phyloP scores from a whole-genome alignment of 2,113 vertebrate species.

The Calidris pygmaea region DNA sequence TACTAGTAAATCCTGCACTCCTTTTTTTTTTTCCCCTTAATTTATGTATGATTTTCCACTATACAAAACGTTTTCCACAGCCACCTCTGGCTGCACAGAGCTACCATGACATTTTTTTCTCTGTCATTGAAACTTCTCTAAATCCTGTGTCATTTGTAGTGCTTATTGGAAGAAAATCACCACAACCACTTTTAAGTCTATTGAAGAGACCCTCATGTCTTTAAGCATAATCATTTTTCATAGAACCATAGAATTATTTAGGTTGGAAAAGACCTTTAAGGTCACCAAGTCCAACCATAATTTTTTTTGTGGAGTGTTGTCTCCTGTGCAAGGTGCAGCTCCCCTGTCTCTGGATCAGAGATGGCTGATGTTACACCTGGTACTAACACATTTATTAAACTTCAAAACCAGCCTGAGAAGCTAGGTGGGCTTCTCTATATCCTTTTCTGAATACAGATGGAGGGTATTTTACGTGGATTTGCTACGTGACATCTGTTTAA shows the following conservation, averaged over 20 bases:
- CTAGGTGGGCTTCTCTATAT: not conserved
- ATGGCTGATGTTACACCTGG: not conserved
- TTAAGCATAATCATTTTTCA: not conserved
- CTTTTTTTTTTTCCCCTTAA: not conserved
- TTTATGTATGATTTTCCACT: not conserved
- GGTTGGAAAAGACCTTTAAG: not conserved
- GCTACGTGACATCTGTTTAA: not conserved
- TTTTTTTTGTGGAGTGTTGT: not conserved
- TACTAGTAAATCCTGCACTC: not conserved
- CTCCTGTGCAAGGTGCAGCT: not conserved
- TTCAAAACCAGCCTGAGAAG: not conserved
- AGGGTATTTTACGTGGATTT: not conserved
- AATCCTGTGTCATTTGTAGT: not conserved
- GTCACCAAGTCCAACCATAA: rapidly evolving
- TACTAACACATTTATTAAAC: not conserved
- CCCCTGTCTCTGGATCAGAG: not conserved
- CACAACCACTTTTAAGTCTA: not conserved
- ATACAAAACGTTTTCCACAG: not conserved
- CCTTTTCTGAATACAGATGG: not conserved
- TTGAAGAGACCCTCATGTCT: not conserved
- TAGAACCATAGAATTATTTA: not conserved
- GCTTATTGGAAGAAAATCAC: not conserved
- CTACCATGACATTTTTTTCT: not conserved
- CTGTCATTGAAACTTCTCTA: not conserved
- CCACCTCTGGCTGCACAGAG: not conserved